Evolutionary conservation across 2,888 invertebrate species (phyloP).

Genomic region (Euzophera pinguis): DNA sequence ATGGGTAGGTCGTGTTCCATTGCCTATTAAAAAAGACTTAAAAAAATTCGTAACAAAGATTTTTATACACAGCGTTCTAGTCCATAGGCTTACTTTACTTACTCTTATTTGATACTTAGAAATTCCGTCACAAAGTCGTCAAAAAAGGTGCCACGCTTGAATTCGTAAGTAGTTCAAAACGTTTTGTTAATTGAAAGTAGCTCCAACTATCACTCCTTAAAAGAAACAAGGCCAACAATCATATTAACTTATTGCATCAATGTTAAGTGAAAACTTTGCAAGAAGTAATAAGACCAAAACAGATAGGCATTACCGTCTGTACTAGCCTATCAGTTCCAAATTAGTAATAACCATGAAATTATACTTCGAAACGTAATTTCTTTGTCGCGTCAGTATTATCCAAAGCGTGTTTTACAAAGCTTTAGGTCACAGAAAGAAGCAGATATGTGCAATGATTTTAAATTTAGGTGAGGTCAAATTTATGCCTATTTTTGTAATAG

Average conservation of each 20-base stretch:
- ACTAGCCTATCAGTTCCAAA: constrained; percentile 9
- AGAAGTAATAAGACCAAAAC: not conserved
- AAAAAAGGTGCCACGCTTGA: not conserved
- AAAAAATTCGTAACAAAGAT: too few relatives aligned
- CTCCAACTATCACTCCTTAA: constrained; percentile 5
- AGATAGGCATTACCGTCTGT: not conserved
- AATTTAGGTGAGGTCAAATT: not conserved
- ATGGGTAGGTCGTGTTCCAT: too few relatives aligned
- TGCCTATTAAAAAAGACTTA: too few relatives aligned
- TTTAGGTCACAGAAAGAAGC: constrained; percentile 8
- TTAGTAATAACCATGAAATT: constrained; percentile 24
- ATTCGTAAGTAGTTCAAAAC: not conserved
- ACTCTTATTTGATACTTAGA: too few relatives aligned
- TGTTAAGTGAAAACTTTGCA: constrained; percentile 1
- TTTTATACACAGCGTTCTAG: too few relatives aligned
- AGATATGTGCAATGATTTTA: not conserved
- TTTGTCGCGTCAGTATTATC: constrained; percentile 2
- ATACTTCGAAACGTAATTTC: constrained; percentile 15
- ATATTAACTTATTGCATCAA: constrained; percentile 5
- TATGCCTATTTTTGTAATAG: too few relatives aligned
- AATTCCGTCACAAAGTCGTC: too few relatives aligned
- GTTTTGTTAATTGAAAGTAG: constrained; percentile 3
- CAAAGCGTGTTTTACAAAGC: constrained; percentile 17
- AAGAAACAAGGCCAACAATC: constrained; percentile 4
- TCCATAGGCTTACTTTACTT: too few relatives aligned